Evolutionary conservation across 2,113 vertebrate species (phyloP), one percentile per base, ranked within the genome.

Genomic region (Mustela nigripes): DNA sequence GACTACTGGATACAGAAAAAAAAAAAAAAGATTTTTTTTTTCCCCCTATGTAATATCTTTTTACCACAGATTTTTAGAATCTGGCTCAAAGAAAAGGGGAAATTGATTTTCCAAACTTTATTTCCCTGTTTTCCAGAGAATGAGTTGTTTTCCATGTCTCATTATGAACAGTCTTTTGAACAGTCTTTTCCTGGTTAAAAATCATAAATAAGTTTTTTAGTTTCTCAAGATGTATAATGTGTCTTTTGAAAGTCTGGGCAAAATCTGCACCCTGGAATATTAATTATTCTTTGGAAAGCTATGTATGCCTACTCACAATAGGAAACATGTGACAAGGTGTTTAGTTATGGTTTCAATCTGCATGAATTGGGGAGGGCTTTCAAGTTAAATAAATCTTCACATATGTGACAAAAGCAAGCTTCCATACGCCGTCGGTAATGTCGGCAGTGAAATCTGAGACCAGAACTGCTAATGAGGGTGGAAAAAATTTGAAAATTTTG

Each of bases 331-430:
- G 96, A 96, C 62, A 97, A 95, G 95, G 90, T 96, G 84, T 87
- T 95, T 76, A 60, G 89, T 81, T 96, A 95, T 92, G 91, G 87
- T 96, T 97, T 95, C 87, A 86, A 96, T 90, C 80, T 71, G 92
- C 53, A 24, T 39, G 90, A 92, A 95, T 92, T 53, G 9, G 65
- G 39, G 84, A 91, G 58, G 82, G 58, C 85, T 98, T 97, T 97
- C 95, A 97, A 97, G 89, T 96, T 93, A 95, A 98, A 96, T 98
- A 96, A 98, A 98, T 97, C 95, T 94, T 96, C 91, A 33, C 84
- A 79, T 78, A 78, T 97, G 88, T 96, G 94, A 98, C 94, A 95
- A 91, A 96, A 97, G 85, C 79, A 96, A 90, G 83, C 39, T 94
- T 86, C 4, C 8, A 26, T 95, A 63, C 5, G 21, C 21, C 6